These are phyloP conservation scores for Phyllotreta cruciferae DNA, from an alignment of 2,888 invertebrate genomes.

Conservation along the genomic window DNA sequence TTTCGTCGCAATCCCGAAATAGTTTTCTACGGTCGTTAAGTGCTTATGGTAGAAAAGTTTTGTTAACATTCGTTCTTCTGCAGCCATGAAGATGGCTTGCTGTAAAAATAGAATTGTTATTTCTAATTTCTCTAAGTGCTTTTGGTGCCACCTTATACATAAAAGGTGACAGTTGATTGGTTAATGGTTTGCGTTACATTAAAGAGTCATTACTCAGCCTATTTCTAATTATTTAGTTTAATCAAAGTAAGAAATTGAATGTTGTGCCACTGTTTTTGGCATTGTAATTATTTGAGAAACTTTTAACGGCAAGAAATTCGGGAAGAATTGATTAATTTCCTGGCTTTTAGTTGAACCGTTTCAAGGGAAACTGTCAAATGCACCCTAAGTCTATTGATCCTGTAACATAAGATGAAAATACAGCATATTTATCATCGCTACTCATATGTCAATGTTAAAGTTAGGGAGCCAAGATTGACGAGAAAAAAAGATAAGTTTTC, in stretches of 20 bases:
- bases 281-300: too few relatives aligned
- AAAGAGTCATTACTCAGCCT: too few relatives aligned
- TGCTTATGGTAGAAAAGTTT: slow-evolving; percentile 25
- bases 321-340: slow-evolving; percentile 7
- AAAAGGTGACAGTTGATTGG: slow-evolving; percentile 30
- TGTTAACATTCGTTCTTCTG: slow-evolving; percentile 20
- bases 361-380: slow-evolving; percentile 5
- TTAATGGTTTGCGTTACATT: not conserved
- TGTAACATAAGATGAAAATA: slow-evolving; percentile 10
- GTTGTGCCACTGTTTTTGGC: too few relatives aligned
- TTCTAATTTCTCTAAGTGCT: slow-evolving; percentile 36
- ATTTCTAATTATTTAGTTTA: not conserved
- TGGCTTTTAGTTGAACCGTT: slow-evolving; percentile 1
- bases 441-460: slow-evolving; percentile 11
- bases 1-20: slow-evolving; percentile 29
- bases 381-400: slow-evolving; percentile 12
- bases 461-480: not conserved
- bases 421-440: slow-evolving; percentile 3
- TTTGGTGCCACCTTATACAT: slow-evolving; percentile 26
- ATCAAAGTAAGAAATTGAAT: too few relatives aligned
- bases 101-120: slow-evolving; percentile 38
- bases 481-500: too few relatives aligned
- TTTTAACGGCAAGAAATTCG: not conserved
- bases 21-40: slow-evolving; percentile 33
- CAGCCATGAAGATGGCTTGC: slow-evolving; percentile 24